A percentile compares a stretch with the other conserved stretches of the same genome.
These are phyloP conservation scores for Karalla daura DNA, from an alignment of 2,797 vertebrate genomes.

Conservation along the genomic window DNA sequence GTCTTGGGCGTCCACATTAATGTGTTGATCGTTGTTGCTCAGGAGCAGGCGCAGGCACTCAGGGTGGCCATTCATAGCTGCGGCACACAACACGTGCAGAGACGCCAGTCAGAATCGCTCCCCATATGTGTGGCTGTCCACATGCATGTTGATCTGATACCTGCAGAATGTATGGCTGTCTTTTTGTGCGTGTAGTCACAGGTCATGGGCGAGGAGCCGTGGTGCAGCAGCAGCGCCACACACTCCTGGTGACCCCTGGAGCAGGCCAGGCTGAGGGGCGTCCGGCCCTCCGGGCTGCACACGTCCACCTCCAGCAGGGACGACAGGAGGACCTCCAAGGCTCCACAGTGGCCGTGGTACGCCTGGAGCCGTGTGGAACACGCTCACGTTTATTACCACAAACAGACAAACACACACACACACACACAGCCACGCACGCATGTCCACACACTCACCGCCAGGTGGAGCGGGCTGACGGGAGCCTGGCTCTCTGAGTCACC, in stretches of 20 bases:
- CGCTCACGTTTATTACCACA: not conserved
- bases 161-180: conserved; percentile 94
- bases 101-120: not conserved
- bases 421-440: not conserved
- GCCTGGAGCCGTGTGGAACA: conserved; percentile 80
- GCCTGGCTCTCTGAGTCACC: conserved; percentile 89
- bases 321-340: conserved; percentile 93
- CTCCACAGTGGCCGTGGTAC: conserved; percentile 95
- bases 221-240: conserved; percentile 95
- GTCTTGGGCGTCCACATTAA: conserved; percentile 92
- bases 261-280: conserved; percentile 92
- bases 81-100: conserved; percentile 18
- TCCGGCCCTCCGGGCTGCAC: conserved; percentile 91
- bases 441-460: conserved; percentile 89
- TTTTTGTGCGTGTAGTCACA: conserved; percentile 93
- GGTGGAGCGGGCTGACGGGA: conserved; percentile 93
- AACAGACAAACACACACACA: not conserved
- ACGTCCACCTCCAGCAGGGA: conserved; percentile 95
- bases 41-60: conserved; percentile 94
- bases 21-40: conserved; percentile 89
- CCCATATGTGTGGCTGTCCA: not conserved
- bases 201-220: conserved; percentile 93
- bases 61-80: conserved; percentile 94
- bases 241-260: conserved; percentile 96
- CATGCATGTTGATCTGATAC: conserved; percentile 83